Evolutionary conservation across 2,888 invertebrate genomes (phyloP).

Genomic region (Nephrotoma flavescens): DNA sequence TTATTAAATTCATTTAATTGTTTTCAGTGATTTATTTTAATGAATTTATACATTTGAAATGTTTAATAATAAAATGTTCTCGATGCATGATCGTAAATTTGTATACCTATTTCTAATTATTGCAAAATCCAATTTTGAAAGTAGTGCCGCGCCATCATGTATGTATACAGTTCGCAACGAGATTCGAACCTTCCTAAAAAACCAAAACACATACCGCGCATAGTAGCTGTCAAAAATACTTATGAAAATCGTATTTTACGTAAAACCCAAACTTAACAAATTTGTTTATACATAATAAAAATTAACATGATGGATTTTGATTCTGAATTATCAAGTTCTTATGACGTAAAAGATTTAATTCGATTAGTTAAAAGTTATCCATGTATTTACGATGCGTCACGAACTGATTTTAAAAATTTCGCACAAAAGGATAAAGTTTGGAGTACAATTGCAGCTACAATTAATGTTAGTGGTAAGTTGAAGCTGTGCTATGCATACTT

Average conservation of each 20-base stretch:
- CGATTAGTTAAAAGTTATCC: constrained; percentile 24
- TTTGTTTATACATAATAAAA: too few relatives aligned
- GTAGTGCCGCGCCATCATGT: not conserved
- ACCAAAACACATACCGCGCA: not conserved
- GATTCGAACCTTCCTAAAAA: not conserved
- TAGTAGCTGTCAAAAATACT: not conserved
- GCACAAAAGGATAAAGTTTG: constrained; percentile 27
- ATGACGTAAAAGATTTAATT: constrained; percentile 13
- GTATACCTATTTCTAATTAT: not conserved
- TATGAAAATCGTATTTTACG: not conserved
- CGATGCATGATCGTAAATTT: not conserved
- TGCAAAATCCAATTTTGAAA: not conserved
- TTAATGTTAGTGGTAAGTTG: not conserved
- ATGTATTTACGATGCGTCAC: constrained; percentile 26
- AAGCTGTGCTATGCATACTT: not conserved
- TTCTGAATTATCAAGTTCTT: not conserved
- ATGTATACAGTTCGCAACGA: not conserved
- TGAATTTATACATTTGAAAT: too few relatives aligned
- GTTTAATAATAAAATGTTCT: too few relatives aligned
- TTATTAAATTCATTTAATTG: not conserved
- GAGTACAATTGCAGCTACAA: constrained; percentile 21
- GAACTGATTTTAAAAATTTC: constrained; percentile 26
- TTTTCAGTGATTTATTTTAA: not conserved
- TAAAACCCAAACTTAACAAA: not conserved
- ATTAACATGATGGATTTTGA: too few relatives aligned